Base-by-base conservation (phyloP, 2,797 vertebrate genomes). In the Poeciliopsis presidionis region DNA sequence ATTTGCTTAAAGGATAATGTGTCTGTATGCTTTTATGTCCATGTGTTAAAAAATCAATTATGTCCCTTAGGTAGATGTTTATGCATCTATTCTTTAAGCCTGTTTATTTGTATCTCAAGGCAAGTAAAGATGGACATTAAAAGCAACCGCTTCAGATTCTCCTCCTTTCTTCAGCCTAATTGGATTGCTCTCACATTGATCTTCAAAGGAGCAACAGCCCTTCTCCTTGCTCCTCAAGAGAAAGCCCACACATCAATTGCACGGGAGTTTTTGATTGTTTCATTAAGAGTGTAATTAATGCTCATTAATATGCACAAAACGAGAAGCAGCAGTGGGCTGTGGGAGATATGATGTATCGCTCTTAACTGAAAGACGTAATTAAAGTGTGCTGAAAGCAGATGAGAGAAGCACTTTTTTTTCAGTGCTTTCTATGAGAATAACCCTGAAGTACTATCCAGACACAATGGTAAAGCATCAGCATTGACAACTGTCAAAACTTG, bases 251-350 rank as follows among this genome's bases (percentile, higher is more conserved):
- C 94, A 95, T 96, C 94, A 95, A 93, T 95, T 91, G 93, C 88
- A 65, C 46, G 47, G 85, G 90, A 83, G 86, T 93, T 95, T 96
- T 94, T 94, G 93, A 96, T 96, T 93, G 89, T 95, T 96, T 95
- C 94, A 95, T 95, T 95, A 95, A 94, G 94, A 92, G 90, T 89
- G 90, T 96, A 95, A 96, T 96, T 95, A 95, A 94, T 95, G 92
- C 93, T 96, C 84, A 96, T 96, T 95, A 95, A 96, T 95, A 96
- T 96, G 94, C 91, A 95, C 94, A 93, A 89, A 53, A 93, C 89
- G 81, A 87, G 90, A 92, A 92, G 92, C 85, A 79, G 77, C 80
- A 70, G 87, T 11, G 33, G 86, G 89, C 89, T 82, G 88, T 73
- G 76, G 88, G 84, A 55, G 91, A 92, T 90, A 84, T 76, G 81